Conservation (phyloP, 2,113 vertebrate species). For the Emydocephalus ijimae region DNA sequence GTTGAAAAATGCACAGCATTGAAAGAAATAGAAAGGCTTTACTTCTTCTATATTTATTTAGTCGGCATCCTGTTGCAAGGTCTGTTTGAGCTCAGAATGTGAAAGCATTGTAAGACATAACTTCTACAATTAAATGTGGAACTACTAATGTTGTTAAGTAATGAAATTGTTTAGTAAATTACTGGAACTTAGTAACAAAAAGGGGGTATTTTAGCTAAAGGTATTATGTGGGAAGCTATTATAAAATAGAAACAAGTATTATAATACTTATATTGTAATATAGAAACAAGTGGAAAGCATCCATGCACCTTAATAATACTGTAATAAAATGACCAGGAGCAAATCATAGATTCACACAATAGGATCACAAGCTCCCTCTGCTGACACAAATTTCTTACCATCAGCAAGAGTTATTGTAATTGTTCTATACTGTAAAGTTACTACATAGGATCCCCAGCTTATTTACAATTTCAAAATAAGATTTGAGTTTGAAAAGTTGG, state of each 20-base stretch:
- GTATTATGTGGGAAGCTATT: too few relatives aligned
- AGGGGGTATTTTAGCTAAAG: not conserved
- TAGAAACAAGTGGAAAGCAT: not conserved
- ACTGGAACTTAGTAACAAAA: not conserved
- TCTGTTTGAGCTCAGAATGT: not conserved
- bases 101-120: not conserved
- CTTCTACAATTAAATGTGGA: not conserved
- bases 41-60: conserved; percentile 10
- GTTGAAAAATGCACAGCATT: not conserved
- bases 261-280: not conserved
- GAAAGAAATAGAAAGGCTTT: not conserved
- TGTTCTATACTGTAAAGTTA: not conserved
- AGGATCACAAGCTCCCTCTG: not conserved
- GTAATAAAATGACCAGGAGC: not conserved
- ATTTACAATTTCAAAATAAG: not conserved
- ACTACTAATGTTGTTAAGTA: not conserved
- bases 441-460: not conserved
- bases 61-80: not conserved
- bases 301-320: not conserved
- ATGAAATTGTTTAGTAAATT: not conserved
- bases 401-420: not conserved
- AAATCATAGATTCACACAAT: not conserved
- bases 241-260: too few relatives aligned
- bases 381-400: not conserved
- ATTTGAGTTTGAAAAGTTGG: not conserved